phyloP scores from a whole-genome alignment of 2,797 vertebrate genomes.

The Leucoraja ocellata region DNA sequence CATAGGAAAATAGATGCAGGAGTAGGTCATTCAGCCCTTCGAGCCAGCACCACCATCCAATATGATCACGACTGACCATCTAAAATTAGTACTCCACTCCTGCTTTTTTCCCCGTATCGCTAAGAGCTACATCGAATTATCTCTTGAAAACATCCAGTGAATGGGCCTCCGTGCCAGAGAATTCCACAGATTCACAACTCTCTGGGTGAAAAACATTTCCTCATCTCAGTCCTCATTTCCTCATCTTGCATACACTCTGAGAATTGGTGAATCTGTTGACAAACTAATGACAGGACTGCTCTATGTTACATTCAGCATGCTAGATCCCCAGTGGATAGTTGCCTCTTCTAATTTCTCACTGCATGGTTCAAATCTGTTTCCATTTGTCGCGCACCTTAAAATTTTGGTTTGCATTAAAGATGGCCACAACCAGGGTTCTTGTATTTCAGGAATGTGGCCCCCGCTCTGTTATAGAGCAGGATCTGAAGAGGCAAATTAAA shows the following conservation, averaged over 20 bases:
- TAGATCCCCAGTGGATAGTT: background rate
- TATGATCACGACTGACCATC: no score
- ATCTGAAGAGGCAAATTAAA: background rate
- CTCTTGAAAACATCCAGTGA: no score
- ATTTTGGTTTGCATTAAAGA: background rate
- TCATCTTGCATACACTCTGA: background rate
- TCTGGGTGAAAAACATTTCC: no score
- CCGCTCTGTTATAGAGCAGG: background rate
- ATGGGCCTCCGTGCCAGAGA: no score
- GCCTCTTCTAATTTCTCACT: background rate
- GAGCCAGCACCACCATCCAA: no score
- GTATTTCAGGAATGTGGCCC: background rate
- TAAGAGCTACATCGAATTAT: no score
- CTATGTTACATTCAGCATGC: background rate
- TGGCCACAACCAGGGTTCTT: background rate
- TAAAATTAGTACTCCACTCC: no score
- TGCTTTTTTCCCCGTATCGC: no score
- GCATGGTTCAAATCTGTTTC: background rate
- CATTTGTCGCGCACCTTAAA: background rate
- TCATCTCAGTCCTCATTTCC: no score
- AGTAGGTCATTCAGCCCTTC: no score
- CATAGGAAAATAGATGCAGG: no score
- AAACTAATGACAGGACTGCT: background rate
- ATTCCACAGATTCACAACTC: no score
- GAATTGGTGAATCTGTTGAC: background rate